Conservation (phyloP, 2,888 invertebrate species). For the Megaustenia siamemsis region DNA sequence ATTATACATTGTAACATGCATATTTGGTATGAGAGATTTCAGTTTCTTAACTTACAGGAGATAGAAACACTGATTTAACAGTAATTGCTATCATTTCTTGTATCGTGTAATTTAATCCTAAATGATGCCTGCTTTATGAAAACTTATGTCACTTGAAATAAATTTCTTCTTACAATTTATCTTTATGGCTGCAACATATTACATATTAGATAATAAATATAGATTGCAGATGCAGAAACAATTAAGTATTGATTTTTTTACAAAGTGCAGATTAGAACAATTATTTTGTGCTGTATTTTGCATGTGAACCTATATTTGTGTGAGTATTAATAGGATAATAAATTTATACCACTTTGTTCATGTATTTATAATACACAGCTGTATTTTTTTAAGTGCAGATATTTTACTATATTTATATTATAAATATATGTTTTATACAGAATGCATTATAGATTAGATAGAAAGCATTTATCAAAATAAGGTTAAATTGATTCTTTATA, state of each 20-base stretch:
- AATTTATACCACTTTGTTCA: neutral
- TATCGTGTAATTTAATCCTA: neutral
- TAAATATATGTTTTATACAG: slow-evolving; percentile 26
- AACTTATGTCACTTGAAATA: too few species aligned
- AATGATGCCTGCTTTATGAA: too few species aligned
- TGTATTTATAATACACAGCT: neutral
- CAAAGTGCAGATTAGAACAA: too few species aligned
- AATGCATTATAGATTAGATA: slow-evolving; percentile 25
- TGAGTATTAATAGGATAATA: neutral
- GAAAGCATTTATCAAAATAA: neutral
- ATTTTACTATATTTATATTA: neutral
- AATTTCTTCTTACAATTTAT: neutral
- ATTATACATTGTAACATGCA: slow-evolving; percentile 2
- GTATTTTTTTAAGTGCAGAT: slow-evolving; percentile 1
- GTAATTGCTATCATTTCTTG: slow-evolving; percentile 15
- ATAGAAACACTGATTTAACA: slow-evolving; percentile 1
- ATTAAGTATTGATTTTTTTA: too few species aligned
- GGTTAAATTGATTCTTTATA: neutral
- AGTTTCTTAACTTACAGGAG: neutral
- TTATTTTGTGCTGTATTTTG: too few species aligned
- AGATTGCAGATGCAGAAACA: neutral
- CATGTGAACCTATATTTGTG: neutral
- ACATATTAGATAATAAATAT: neutral
- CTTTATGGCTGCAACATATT: neutral
- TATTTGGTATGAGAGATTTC: neutral